Evolutionary conservation across 23 tunicate genomes (phyloP), one percentile per base, ranked within the genome.

Genomic region (Phallusia fumigata): DNA sequence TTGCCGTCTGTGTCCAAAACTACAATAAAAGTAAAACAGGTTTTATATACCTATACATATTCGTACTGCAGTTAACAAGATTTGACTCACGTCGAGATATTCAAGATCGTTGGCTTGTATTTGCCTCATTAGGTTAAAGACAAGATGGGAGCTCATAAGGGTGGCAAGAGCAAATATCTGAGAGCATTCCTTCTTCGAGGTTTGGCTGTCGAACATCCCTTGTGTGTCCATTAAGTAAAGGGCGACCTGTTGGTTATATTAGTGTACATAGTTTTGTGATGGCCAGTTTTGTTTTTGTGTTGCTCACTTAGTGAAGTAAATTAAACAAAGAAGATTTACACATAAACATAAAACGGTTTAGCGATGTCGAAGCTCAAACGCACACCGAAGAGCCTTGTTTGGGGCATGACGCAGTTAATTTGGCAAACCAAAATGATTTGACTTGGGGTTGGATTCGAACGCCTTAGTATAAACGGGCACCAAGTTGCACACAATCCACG

Each of bases 161-260:
- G 69, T 58, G 15, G 69, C 69, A 24, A 58, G 69, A 58, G 69
- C 69, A 58, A 58, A 58, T 6, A 58, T 58, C 69, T 58, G 69
- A 13, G 69, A 58, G 13, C 69, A 58, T 58, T 58, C 69, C 28
- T 58, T 58, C 69, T 58, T 58, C 11, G 69, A 58, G 28, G 69
- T 58, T 58, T 58, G 69, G 16, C 69, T 58, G 69, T 58, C 69
- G 69, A 58, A 58, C 69, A 58, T 58, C 16, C 69, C 69, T 58
- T 58, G 69, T 58, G 69, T 58, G 69, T 58, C 69, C 69, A 58
- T 58, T 16, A 58, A 13, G 13, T 58, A 58, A 11, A 58, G 28
- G 26, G 69, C 69, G 28, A 58, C 69, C 69, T 58, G 26, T 40
- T 40, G 8, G 47, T 40, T 40, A 40, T 10, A 40, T 40, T n/a